Percentiles rank a stretch among this genome's conserved stretches.
Evolutionary conservation across 2,888 invertebrate species (phyloP).

Genomic region (Tineola bisselliella): DNA sequence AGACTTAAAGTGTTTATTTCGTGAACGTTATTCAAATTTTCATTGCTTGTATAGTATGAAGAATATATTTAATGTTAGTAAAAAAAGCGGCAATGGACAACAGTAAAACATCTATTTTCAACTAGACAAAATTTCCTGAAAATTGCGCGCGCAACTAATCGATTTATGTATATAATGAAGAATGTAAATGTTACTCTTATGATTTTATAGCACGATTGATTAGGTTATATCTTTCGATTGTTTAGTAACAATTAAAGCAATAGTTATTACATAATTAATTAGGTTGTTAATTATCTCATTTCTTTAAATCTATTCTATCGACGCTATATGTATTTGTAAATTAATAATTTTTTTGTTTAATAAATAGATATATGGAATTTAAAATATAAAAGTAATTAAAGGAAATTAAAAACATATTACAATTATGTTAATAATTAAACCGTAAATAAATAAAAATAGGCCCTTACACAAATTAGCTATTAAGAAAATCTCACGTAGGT

Average conservation of each 20-base stretch:
- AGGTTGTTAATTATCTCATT: too few species aligned
- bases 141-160: conserved; percentile 55
- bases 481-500: not conserved
- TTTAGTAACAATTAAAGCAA: conserved; percentile 20
- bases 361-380: too few species aligned
- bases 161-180: conserved; percentile 26
- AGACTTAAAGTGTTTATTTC: not conserved
- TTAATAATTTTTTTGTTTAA: too few species aligned
- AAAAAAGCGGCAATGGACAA: not conserved
- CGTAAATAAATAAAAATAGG: too few species aligned
- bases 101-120: not conserved
- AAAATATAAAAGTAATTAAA: too few species aligned
- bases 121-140: not conserved
- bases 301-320: too few species aligned
- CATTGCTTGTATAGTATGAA: not conserved
- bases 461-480: too few species aligned
- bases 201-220: conserved; percentile 9
- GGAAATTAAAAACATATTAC: too few species aligned
- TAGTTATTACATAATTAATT: conserved; percentile 14
- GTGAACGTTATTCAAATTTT: not conserved
- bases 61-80: not conserved
- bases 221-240: conserved; percentile 17
- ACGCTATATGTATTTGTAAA: too few species aligned
- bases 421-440: too few species aligned
- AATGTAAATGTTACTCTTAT: not conserved